Evolutionary conservation across 64 coral and sea anemone species (phyloP), one percentile per base, ranked within the genome.

Genomic region (Porites lutea): DNA sequence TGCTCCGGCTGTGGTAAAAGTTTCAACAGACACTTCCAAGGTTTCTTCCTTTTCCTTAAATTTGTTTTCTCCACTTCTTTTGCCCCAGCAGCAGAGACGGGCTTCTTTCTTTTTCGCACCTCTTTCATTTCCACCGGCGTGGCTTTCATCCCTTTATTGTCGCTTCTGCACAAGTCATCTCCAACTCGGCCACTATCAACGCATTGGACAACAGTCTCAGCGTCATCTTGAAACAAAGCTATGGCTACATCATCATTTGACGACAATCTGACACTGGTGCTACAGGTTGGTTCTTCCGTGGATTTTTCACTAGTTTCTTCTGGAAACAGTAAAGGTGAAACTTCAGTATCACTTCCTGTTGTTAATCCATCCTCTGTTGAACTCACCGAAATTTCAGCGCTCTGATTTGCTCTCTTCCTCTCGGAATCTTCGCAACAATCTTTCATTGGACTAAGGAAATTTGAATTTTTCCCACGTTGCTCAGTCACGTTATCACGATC

Each of bases 101-200:
- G 48, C 15, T 64, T 76, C 46, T 76, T 83, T 83, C 79, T 83
- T 65, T 83, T 83, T 13, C 64, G 65, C 3, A 15, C 46, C 5
- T 58, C 15, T 10, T 64, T 61, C 13, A 16, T 82, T 62, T 82
- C 12, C 22, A 16, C 20, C 16, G 20, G 20, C 13, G 69, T 37
- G 46, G 10, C 8, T 47, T 13, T 8, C 23, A 74, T 45, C 4
- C 2, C 46, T 74, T 48, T 47, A 9, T 74, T 6, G 4, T 74
- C 37, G 71, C 21, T 16, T 14, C 46, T 74, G n/a, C 16, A 2
- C 10, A 44, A 12, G 8, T 5, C 71, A 48, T 22, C 12, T 4
- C 43, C 16, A 47, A 45, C 54, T 9, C 54, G 54, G 54, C 54
- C 12, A 12, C 54, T 57, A 57, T 6, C 54, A 57, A 57, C 54